These are phyloP conservation scores for Scarus forsteni DNA, from an alignment of 2,797 vertebrate species.

Conservation along the genomic window DNA sequence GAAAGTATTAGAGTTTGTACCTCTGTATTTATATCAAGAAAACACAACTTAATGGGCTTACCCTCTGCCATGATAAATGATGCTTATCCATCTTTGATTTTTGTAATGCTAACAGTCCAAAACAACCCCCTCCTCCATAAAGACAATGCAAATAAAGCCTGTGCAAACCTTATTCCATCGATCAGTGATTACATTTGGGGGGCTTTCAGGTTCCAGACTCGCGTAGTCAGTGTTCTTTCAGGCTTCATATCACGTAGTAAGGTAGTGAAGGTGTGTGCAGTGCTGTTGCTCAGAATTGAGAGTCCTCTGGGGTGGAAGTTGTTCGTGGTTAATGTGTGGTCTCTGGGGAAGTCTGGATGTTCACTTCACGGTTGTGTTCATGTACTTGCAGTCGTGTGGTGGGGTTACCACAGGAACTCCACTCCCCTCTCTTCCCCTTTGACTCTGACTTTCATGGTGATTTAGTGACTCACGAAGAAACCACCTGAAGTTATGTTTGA, in stretches of 20 bases:
- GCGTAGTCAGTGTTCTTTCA: background rate
- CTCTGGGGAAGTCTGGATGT: slow-evolving; percentile 47
- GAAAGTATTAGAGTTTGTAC: background rate
- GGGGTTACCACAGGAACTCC: slow-evolving; percentile 61
- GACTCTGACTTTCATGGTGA: slow-evolving; percentile 14
- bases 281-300: background rate
- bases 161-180: background rate
- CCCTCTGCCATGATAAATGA: background rate
- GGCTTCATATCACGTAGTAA: background rate
- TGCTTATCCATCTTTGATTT: too few species aligned
- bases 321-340: slow-evolving; percentile 56
- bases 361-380: slow-evolving; percentile 2
- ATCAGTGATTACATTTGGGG: background rate
- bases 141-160: too few species aligned
- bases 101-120: too few species aligned
- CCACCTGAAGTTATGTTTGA: slow-evolving; percentile 13
- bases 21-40: background rate
- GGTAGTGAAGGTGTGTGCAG: background rate
- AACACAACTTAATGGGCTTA: background rate
- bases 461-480: slow-evolving; percentile 2
- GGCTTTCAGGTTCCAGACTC: background rate
- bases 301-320: slow-evolving; percentile 26
- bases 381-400: slow-evolving; percentile 25
- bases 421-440: slow-evolving; percentile 34
- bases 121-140: too few species aligned